Base-by-base conservation (phyloP, 2,113 vertebrate genomes). In the Nipponia nippon region DNA sequence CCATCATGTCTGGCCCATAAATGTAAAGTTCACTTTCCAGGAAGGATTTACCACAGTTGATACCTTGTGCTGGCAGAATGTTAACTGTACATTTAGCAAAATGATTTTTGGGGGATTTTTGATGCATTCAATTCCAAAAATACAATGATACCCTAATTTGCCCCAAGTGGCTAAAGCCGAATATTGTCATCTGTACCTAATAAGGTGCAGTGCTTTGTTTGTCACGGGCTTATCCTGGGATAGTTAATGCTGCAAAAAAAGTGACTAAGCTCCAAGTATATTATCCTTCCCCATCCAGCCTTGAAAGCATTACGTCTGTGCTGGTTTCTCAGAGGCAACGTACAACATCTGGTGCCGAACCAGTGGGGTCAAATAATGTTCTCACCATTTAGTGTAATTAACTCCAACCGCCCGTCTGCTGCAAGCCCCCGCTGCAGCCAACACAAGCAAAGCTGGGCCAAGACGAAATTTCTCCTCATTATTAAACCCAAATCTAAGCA, bases 401-500 rank as follows among this genome's bases (percentile, higher is more conserved):
- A 98, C 97, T 98, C 97, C 97, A 98, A 98, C 98, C 98, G 98
- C 98, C 97, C 97, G 97, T 98, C 98, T 98, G 97, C 98, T 97
- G 97, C 98, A 95, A 95, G 94, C 90, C 95, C 95, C 97, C 77
- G 8, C 96, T 55, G 96, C 97, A 97, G 98, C 98, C 98, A 99
- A 99, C 97, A 98, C 98, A 98, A 98, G 98, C 98, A 98, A 95
- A 98, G 96, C 96, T 67, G 97, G 98, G 98, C 98, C 98, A 98
- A 98, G 98, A 97, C 96, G 98, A 98, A 98, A 98, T 97, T 98
- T 98, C 98, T 98, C 98, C 98, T 99, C 98, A 98, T 99, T 99
- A 99, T 99, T 99, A 99, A 99, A 98, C 98, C 98, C 98, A 98
- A 98, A 98, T 98, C 98, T 98, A 98, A 98, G 98, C 98, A 98